Evolutionary conservation across 2,797 vertebrate genomes (phyloP).

Genomic region (Pelochelys cantorii): DNA sequence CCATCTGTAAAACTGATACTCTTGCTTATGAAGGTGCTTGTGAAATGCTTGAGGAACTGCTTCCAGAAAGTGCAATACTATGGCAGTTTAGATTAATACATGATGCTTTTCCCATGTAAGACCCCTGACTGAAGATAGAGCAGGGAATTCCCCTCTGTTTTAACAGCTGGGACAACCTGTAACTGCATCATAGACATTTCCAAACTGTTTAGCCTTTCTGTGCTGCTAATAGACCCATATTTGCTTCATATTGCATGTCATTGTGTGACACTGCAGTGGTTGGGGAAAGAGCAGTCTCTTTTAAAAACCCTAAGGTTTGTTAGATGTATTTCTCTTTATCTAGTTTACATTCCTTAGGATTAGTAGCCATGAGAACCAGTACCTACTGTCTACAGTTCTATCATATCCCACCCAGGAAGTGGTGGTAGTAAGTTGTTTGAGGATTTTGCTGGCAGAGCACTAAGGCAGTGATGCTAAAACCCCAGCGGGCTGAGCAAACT

Average conservation of each 20-base stretch:
- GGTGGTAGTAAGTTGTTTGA: neutral
- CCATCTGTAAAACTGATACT: accelerated
- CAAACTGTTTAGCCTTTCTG: neutral
- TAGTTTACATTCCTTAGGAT: neutral
- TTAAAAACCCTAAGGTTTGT: neutral
- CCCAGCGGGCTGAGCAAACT: neutral
- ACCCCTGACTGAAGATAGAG: neutral
- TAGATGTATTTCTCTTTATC: neutral
- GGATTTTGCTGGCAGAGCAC: neutral
- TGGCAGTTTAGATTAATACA: neutral
- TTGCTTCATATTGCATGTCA: neutral
- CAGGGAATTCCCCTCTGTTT: neutral
- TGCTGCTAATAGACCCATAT: neutral
- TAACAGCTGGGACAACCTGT: neutral
- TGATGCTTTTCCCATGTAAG: neutral
- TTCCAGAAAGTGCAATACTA: neutral
- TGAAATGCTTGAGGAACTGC: neutral
- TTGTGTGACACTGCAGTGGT: too few species aligned
- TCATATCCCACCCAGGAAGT: neutral
- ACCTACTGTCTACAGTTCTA: neutral
- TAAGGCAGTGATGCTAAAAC: neutral
- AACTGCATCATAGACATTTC: neutral
- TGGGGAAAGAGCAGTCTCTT: neutral
- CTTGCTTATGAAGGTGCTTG: accelerated
- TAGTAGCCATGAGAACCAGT: neutral